phyloP scores from a whole-genome alignment of 2,113 vertebrate species.

The Galeopterus variegatus region DNA sequence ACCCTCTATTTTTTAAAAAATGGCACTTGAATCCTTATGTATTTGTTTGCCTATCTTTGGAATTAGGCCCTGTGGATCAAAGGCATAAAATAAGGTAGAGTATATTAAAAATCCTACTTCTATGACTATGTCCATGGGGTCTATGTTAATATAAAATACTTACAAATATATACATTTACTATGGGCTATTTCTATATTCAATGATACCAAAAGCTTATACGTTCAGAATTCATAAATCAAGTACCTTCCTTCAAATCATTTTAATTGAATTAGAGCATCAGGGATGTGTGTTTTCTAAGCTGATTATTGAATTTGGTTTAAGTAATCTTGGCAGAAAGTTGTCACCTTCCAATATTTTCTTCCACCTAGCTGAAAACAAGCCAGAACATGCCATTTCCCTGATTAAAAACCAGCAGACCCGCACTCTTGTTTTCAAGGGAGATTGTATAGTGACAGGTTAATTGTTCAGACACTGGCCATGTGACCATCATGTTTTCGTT shows the following conservation, averaged over 20 bases:
- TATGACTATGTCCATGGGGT: not conserved
- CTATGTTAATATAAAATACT: slow-evolving; percentile 12
- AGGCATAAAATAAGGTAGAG: not conserved
- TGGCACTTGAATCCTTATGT: not conserved
- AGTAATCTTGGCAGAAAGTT: not conserved
- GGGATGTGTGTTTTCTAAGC: not conserved
- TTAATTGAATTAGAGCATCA: not conserved
- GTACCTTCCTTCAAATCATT: not conserved
- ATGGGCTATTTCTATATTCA: not conserved
- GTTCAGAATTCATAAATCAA: not conserved
- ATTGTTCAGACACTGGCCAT: not conserved
- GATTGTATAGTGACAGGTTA: not conserved
- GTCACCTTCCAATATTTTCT: not conserved
- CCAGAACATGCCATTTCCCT: not conserved
- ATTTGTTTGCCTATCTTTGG: slow-evolving; percentile 4
- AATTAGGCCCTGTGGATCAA: not conserved
- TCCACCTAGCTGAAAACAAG: not conserved
- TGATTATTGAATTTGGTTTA: not conserved
- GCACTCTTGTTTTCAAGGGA: not conserved
- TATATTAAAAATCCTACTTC: not conserved
- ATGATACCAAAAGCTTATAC: not conserved
- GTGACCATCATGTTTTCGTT: not conserved
- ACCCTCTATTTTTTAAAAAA: not conserved
- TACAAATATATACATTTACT: not conserved
- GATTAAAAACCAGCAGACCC: not conserved